A percentile compares a stretch with the other conserved stretches of the same genome.
Conservation (phyloP, 2,888 invertebrate species). For the Chaitophorus viminalis region DNA sequence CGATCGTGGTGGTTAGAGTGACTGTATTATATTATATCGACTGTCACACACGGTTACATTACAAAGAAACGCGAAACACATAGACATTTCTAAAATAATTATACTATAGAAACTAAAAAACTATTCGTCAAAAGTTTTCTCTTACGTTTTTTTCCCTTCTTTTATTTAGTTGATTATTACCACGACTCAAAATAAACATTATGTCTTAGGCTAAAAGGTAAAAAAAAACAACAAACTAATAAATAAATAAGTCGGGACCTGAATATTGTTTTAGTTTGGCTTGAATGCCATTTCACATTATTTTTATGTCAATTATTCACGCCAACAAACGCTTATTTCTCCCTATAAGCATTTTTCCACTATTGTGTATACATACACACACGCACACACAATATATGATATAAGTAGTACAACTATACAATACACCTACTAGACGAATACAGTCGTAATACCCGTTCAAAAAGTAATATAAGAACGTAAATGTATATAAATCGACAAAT, state of each 20-base stretch:
- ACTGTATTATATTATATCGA: too few species aligned
- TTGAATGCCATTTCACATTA: slow-evolving; percentile 13
- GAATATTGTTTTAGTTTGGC: neutral
- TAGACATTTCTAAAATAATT: neutral
- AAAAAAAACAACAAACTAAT: neutral
- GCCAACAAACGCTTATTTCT: slow-evolving; percentile 40
- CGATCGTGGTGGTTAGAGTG: too few species aligned
- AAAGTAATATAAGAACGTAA: too few species aligned
- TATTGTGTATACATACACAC: neutral
- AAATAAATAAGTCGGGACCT: neutral
- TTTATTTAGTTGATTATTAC: neutral
- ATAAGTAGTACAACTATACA: too few species aligned
- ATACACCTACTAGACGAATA: too few species aligned
- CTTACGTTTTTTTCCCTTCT: neutral
- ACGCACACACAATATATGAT: too few species aligned
- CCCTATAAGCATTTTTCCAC: neutral
- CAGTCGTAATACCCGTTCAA: too few species aligned
- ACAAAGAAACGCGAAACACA: neutral
- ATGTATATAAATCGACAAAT: too few species aligned
- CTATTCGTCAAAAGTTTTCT: neutral
- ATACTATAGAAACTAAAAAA: neutral
- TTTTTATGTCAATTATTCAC: slow-evolving; percentile 44
- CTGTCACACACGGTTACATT: too few species aligned
- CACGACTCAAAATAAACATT: neutral
- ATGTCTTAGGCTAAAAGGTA: neutral